Evolutionary conservation across 92 coral and sea anemone genomes (phyloP).

Genomic region (Bergia puertoricense): DNA sequence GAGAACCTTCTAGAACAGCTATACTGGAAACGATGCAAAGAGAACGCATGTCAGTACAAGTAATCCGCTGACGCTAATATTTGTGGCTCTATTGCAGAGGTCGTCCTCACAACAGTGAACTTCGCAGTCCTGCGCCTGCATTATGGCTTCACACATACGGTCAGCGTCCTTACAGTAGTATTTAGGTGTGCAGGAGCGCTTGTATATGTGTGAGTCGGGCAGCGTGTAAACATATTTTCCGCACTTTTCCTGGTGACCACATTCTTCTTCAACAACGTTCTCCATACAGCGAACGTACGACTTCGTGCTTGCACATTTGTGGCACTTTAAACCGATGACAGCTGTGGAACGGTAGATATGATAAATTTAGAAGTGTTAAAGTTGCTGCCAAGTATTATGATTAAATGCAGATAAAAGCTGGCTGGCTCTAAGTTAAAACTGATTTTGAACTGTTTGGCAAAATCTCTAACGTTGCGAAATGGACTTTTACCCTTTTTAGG

Average conservation of each 20-base stretch:
- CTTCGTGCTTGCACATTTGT: slow-evolving; percentile 41
- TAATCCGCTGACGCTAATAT: not conserved
- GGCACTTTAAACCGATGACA: slow-evolving; percentile 23
- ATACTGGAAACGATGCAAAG: not conserved
- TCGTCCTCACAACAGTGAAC: slow-evolving; percentile 36
- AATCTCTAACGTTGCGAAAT: too few species aligned
- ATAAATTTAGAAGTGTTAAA: not conserved
- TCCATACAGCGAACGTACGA: slow-evolving; percentile 23
- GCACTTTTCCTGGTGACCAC: slow-evolving; percentile 24
- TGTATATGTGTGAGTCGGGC: slow-evolving; percentile 38
- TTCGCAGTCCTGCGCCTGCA: slow-evolving; percentile 37
- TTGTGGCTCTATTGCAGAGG: slow-evolving; percentile 14
- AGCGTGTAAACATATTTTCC: slow-evolving; percentile 28
- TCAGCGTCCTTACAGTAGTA: slow-evolving; percentile 41
- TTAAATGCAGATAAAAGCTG: too few species aligned
- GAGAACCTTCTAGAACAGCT: not conserved
- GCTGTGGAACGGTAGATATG: not conserved
- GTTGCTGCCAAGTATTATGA: not conserved
- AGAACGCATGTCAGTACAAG: not conserved
- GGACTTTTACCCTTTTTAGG: too few species aligned
- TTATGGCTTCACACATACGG: slow-evolving; percentile 38
- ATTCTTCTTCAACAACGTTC: slow-evolving; percentile 19
- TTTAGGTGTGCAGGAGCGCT: slow-evolving; percentile 24
- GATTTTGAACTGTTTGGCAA: too few species aligned
- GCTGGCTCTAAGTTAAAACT: not conserved